Conservation (phyloP, 2,113 vertebrate genomes). For the Hyperopisus bebe region DNA sequence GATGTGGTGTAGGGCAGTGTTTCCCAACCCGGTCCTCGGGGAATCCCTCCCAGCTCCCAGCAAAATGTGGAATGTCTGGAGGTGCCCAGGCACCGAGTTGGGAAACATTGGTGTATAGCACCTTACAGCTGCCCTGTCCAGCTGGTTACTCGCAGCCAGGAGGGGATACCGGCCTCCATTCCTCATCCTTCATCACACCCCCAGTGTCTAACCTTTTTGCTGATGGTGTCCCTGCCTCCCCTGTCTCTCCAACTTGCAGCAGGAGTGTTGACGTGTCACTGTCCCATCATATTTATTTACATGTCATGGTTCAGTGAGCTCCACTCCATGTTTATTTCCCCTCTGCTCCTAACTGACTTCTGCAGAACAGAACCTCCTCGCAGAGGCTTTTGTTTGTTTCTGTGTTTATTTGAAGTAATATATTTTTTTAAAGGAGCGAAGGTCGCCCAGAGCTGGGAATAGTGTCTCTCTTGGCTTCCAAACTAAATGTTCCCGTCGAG, state of each 20-base stretch:
- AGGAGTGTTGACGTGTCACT: neutral
- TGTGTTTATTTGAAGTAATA: slow-evolving; percentile 58
- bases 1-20: neutral
- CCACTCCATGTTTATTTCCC: slow-evolving; percentile 39
- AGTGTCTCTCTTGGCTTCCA: slow-evolving; percentile 26
- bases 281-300: slow-evolving; percentile 40
- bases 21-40: neutral
- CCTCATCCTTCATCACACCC: neutral
- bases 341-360: slow-evolving; percentile 29
- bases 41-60: neutral
- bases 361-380: slow-evolving; percentile 41
- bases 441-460: slow-evolving; percentile 38
- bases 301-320: slow-evolving; percentile 28
- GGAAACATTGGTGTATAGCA: neutral
- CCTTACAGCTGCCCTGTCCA: neutral
- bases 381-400: slow-evolving; percentile 50
- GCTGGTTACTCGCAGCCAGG: neutral
- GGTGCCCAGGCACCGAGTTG: neutral
- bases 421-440: slow-evolving; percentile 46
- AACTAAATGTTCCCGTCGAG: slow-evolving; percentile 39
- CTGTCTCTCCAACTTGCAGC: neutral
- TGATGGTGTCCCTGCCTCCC: neutral
- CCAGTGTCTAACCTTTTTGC: neutral
- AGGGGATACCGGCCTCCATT: neutral
- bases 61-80: neutral